These are phyloP conservation scores for Geophilus truncorum DNA, from an alignment of 2,888 invertebrate species.

Conservation along the genomic window DNA sequence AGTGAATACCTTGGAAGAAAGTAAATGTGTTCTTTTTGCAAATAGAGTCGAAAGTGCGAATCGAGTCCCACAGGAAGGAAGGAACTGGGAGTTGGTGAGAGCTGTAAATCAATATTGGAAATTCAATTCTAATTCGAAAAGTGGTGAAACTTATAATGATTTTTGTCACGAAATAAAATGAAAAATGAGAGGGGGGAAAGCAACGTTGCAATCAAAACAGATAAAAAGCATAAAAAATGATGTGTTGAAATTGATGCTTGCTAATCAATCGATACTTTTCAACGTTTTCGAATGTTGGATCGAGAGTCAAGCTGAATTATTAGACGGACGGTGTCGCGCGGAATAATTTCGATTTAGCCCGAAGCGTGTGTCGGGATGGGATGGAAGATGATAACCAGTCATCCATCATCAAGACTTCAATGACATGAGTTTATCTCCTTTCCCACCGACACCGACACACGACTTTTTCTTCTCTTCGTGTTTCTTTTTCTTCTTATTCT, in stretches of 20 bases:
- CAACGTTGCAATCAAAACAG: background rate
- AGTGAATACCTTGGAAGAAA: background rate
- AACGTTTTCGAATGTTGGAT: background rate
- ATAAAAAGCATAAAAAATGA: background rate
- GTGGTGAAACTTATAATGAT: too few species aligned
- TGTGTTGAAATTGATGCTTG: background rate
- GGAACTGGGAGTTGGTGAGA: too few species aligned
- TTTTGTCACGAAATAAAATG: background rate
- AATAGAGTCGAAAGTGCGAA: background rate
- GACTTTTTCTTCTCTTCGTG: background rate
- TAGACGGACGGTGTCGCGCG: background rate
- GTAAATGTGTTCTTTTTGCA: background rate
- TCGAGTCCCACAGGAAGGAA: too few species aligned
- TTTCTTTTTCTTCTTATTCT: background rate
- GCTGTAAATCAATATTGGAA: too few species aligned
- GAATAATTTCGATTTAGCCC: slow-evolving; percentile 2
- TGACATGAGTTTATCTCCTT: background rate
- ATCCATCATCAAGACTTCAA: slow-evolving; percentile 10
- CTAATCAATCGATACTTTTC: background rate
- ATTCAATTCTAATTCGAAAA: too few species aligned
- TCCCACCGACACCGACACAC: background rate
- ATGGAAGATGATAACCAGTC: background rate
- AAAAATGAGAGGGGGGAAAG: background rate
- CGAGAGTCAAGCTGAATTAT: background rate
- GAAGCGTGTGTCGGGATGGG: background rate